Conservation (phyloP, 2,113 vertebrate species). For the Ranitomeya imitator region DNA sequence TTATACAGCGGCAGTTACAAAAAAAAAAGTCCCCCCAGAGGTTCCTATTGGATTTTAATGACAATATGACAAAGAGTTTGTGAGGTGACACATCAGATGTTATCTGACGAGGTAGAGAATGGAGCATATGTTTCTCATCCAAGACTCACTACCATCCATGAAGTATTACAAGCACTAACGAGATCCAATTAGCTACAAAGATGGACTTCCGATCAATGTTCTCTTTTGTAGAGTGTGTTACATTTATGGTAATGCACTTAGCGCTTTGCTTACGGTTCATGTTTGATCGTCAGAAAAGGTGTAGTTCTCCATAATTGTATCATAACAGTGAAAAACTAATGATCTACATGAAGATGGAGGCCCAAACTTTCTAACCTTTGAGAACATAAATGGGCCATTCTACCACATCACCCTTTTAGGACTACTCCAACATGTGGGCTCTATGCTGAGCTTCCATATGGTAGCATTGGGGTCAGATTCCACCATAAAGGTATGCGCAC, state of each 20-base stretch:
- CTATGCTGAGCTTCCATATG: no score
- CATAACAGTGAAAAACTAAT: background rate
- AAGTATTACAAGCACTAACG: background rate
- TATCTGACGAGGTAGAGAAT: constrained; percentile 1
- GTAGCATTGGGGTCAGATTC: no score
- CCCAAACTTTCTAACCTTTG: background rate
- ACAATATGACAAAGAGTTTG: constrained; percentile 5
- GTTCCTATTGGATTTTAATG: constrained; percentile 9
- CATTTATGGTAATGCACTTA: background rate
- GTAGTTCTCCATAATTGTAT: background rate
- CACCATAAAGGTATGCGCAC: no score
- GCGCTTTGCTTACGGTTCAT: background rate
- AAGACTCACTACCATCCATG: background rate
- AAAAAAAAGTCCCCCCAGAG: background rate
- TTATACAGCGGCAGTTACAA: background rate
- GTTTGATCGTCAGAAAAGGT: background rate
- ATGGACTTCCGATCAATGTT: background rate
- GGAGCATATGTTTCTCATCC: constrained; percentile 13
- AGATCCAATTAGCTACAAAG: constrained; percentile 13
- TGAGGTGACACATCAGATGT: background rate
- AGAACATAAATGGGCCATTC: background rate
- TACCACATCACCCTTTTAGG: no score
- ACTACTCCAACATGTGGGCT: no score
- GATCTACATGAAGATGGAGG: background rate
- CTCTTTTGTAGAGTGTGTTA: background rate